Base-by-base conservation (phyloP, 2,888 invertebrate genomes). In the Camptogramma bilineatum region DNA sequence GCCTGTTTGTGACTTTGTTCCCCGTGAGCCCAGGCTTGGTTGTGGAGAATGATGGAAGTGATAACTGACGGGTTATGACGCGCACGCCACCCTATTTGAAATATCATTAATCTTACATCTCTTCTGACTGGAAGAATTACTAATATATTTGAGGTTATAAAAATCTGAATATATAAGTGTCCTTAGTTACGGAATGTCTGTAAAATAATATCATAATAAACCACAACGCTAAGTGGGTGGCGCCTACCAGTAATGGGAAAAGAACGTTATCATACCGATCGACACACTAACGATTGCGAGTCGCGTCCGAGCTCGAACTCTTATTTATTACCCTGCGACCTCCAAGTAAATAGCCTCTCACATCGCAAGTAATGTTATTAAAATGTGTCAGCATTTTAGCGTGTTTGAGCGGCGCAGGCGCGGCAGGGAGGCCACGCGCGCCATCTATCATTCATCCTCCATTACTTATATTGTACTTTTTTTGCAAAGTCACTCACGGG, bases 391-490 rank as follows among this genome's bases (percentile, higher is more conserved):
- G 91, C 92, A 89, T 88, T 92, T 92, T 90, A 85, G 84, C 81
- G 75, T 76, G 78, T 70, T 73, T 62, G 71, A 67, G 73, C 66
- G 73, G 74, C 78, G 78, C 76, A 78, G 74, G 78, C 79, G 82
- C 78, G 81, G 74, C 75, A 71, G 73, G 74, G 69, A 75, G 77
- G 76, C 82, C 79, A 80, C 81, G 77, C 74, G 78, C 85, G 87
- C 90, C 88, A 91, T 93, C 91, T 92, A 93, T 93, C 93, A 93
- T 91, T 90, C 90, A 92, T 92, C 91, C 91, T 90, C 93, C 92
- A 93, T 93, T 93, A 93, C 93, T 91, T 92, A 93, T 91, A 92
- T 92, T 93, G 92, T 93, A 89, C 88, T 91, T 92, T 92, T 90
- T 92, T 90, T 81, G 93, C 92, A 85, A 91, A 93, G 91, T 93